A percentile compares a stretch with the other conserved stretches of the same genome.
phyloP scores from a whole-genome alignment of 2,797 vertebrate species.

The Odontamblyopus lacepedii region DNA sequence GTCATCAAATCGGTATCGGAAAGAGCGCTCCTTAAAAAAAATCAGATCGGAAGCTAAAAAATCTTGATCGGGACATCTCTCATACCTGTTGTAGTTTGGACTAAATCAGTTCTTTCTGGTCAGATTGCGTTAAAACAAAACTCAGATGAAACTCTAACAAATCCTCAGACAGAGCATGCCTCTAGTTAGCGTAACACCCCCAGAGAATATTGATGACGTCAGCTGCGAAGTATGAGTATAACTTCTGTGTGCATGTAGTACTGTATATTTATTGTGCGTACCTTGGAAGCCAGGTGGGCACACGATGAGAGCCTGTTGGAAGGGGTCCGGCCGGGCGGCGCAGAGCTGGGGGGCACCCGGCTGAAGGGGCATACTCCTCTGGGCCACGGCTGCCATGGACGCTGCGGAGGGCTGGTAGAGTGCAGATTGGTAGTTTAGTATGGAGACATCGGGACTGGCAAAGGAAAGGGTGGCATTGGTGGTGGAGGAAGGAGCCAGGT shows the following conservation, averaged over 20 bases:
- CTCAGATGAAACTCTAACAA: too few relatives aligned
- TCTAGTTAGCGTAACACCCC: too few relatives aligned
- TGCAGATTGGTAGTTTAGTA: slow-evolving; percentile 98
- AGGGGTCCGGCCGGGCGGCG: slow-evolving; percentile 92
- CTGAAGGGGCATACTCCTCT: slow-evolving; percentile 96
- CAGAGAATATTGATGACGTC: too few relatives aligned
- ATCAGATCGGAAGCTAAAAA: too few relatives aligned
- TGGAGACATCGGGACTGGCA: slow-evolving; percentile 95
- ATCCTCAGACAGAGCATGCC: too few relatives aligned
- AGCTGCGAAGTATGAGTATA: background rate
- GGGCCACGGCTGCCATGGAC: slow-evolving; percentile 96
- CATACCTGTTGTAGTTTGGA: too few relatives aligned
- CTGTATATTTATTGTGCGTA: slow-evolving; percentile 44
- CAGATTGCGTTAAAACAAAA: too few relatives aligned
- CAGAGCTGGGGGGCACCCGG: slow-evolving; percentile 92
- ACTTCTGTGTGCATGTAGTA: background rate
- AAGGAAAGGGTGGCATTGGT: slow-evolving; percentile 97
- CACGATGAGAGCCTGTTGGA: slow-evolving; percentile 99
- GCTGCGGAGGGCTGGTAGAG: slow-evolving; percentile 97
- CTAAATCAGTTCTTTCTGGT: too few relatives aligned
- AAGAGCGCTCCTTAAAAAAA: too few relatives aligned
- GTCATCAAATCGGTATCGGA: too few relatives aligned
- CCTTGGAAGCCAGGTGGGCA: slow-evolving; percentile 99
- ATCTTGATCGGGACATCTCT: too few relatives aligned
- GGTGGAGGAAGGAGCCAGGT: slow-evolving; percentile 94